phyloP scores from a whole-genome alignment of 2,113 vertebrate species.

The Butorides virescens region DNA sequence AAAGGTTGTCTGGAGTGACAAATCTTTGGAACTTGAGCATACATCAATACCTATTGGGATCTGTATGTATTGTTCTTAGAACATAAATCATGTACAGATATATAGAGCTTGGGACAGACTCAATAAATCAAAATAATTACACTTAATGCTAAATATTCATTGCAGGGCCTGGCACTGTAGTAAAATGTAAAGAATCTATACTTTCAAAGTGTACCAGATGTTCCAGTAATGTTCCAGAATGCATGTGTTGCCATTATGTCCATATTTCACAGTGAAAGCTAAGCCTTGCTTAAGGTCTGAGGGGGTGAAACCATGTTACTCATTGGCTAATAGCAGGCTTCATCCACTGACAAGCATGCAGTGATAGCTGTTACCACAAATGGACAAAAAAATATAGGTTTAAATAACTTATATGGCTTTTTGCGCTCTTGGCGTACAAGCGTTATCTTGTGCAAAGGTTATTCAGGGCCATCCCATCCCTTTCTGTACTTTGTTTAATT shows the following conservation, averaged over 20 bases:
- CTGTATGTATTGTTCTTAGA: background rate
- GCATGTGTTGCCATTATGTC: background rate
- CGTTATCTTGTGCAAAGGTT: conserved; percentile 21
- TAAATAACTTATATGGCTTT: conserved; percentile 7
- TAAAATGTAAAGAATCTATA: background rate
- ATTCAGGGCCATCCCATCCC: background rate
- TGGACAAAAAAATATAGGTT: conserved; percentile 46
- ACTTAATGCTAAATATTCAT: background rate
- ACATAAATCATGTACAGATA: background rate
- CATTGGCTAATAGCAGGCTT: conserved; percentile 35
- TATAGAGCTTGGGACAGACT: background rate
- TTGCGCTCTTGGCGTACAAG: background rate
- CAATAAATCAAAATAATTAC: background rate
- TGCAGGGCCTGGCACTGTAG: background rate
- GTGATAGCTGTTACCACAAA: conserved; percentile 6
- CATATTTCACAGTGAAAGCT: background rate
- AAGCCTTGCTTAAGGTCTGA: background rate
- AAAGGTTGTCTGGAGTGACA: background rate
- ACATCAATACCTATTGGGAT: background rate
- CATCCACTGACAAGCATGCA: background rate
- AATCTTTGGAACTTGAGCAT: background rate
- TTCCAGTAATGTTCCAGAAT: background rate
- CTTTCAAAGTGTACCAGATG: background rate
- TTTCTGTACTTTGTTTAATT: conserved; percentile 25
- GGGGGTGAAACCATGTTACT: background rate